Evolutionary conservation across 2,113 vertebrate genomes (phyloP).

Genomic region (Notothenia rossii): DNA sequence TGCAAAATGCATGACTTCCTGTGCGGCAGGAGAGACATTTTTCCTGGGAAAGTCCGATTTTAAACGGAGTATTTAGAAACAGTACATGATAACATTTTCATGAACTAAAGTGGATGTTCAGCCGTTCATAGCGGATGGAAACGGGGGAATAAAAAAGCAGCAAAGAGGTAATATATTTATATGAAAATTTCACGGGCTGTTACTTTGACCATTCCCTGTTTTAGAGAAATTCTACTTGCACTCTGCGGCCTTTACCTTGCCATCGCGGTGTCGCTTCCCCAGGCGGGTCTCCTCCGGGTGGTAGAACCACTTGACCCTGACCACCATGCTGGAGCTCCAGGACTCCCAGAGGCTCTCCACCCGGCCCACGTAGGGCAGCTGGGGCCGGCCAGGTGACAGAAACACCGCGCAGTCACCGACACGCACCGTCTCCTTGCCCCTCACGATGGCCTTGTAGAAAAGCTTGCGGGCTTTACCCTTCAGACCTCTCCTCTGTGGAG

Average conservation of each 20-base stretch:
- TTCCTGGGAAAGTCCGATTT: conserved; percentile 6
- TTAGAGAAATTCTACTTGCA: conserved; percentile 14
- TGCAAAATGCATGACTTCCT: conserved; percentile 31
- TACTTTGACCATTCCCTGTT: conserved; percentile 31
- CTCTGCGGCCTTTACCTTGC: conserved; percentile 88
- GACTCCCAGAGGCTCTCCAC: conserved; percentile 99
- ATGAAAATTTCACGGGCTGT: conserved; percentile 44
- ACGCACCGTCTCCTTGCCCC: conserved; percentile 94
- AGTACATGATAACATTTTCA: conserved; percentile 27
- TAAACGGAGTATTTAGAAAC: conserved; percentile 10
- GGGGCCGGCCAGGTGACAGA: conserved; percentile 94
- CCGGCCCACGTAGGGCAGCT: conserved; percentile 96
- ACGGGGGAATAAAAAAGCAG: conserved; percentile 26
- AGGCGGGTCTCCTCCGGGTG: conserved; percentile 98
- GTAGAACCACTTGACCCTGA: conserved; percentile 99
- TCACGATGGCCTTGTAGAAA: conserved; percentile 98
- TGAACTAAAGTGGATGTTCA: conserved; percentile 27
- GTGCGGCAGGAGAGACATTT: background rate
- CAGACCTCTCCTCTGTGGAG: conserved; percentile 91
- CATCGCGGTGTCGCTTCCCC: conserved; percentile 94
- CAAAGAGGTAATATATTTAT: conserved; percentile 34
- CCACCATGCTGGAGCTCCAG: conserved; percentile 99
- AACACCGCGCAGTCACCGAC: conserved; percentile 97
- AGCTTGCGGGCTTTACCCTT: conserved; percentile 98
- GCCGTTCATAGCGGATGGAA: conserved; percentile 23